A percentile compares a stretch with the other conserved stretches of the same genome.
Conservation (phyloP, 2,113 vertebrate species). For the Myotis lucifugus region DNA sequence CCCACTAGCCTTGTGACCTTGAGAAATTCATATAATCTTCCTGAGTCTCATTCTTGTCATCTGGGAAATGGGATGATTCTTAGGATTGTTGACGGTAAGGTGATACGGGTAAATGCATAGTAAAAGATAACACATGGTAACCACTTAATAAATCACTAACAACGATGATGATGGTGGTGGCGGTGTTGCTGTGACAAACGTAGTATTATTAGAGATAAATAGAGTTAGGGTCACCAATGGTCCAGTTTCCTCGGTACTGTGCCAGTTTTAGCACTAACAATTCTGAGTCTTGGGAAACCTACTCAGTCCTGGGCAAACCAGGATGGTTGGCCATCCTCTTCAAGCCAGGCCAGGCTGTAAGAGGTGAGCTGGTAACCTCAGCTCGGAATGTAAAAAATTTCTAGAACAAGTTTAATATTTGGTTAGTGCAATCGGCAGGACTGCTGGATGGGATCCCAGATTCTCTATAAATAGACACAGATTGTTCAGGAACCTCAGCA, state of each 20-base stretch:
- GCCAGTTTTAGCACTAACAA: neutral
- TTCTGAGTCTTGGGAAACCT: neutral
- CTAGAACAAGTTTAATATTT: constrained; percentile 23
- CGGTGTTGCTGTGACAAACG: neutral
- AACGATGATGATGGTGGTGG: accelerated
- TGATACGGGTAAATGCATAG: neutral
- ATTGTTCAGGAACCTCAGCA: constrained; percentile 48
- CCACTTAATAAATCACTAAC: neutral
- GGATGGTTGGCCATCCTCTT: no score
- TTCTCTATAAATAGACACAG: constrained; percentile 70
- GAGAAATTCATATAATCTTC: neutral
- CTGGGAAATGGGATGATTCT: neutral
- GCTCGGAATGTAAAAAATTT: neutral
- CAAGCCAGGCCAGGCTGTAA: neutral
- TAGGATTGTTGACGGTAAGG: neutral
- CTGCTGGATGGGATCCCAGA: constrained; percentile 70
- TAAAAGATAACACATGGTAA: neutral
- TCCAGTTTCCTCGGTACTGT: neutral
- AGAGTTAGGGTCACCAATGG: accelerated
- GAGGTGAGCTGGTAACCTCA: neutral
- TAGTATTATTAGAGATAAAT: neutral
- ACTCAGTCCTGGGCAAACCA: neutral
- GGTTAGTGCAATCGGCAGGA: constrained; percentile 3
- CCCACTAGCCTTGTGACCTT: neutral
- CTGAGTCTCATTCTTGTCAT: neutral